Evolutionary conservation across 2,888 invertebrate genomes (phyloP).

Genomic region (Lissonota sp.): DNA sequence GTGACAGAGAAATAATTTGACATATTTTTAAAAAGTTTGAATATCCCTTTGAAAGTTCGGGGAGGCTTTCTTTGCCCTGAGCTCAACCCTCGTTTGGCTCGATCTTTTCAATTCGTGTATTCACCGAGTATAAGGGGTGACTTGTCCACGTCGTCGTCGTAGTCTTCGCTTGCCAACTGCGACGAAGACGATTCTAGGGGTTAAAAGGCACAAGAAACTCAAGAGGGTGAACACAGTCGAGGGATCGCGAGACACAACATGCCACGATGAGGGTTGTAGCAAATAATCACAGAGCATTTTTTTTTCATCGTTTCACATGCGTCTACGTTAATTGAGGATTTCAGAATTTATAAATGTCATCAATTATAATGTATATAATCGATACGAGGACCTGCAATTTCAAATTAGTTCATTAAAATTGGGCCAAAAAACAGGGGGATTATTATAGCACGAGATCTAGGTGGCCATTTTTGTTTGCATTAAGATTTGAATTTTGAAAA

Average conservation of each 20-base stretch:
- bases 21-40: constrained; percentile 82
- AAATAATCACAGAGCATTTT: constrained; percentile 79
- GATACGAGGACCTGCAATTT: no score
- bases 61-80: constrained; percentile 69
- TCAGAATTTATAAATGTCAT: constrained; percentile 51
- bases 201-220: constrained; percentile 63
- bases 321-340: constrained; percentile 79
- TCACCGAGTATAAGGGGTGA: constrained; percentile 56
- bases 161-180: constrained; percentile 64
- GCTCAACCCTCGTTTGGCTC: constrained; percentile 46
- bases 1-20: constrained; percentile 82
- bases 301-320: constrained; percentile 70
- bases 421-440: neutral
- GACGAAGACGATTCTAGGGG: constrained; percentile 64
- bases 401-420: neutral
- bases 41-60: constrained; percentile 77
- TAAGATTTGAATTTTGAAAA: no score
- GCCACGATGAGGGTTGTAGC: constrained; percentile 66
- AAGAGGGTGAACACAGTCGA: constrained; percentile 61
- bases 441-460: constrained; percentile 64
- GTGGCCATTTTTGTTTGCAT: no score
- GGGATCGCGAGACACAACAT: constrained; percentile 49
- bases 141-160: constrained; percentile 47
- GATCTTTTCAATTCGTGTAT: constrained; percentile 49
- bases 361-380: constrained; percentile 11